These are phyloP conservation scores for Hypotaenidia okinawae DNA, from an alignment of 2,797 vertebrate species.

Conservation along the genomic window DNA sequence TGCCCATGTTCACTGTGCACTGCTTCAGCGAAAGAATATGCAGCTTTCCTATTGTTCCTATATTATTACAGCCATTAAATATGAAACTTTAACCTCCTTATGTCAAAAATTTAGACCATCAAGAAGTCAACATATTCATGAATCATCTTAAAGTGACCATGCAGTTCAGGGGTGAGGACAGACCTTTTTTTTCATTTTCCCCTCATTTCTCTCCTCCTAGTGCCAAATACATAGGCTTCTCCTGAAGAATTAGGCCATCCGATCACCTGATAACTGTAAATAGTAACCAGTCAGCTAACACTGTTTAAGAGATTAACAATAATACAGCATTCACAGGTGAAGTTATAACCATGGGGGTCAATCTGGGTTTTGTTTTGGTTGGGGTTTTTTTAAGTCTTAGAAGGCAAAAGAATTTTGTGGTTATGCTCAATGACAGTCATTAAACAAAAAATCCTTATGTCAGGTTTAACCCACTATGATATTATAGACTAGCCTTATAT, in stretches of 20 bases:
- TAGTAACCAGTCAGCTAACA: neutral
- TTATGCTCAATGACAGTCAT: neutral
- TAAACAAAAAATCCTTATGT: neutral
- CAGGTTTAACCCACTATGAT: neutral
- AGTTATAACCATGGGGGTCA: neutral
- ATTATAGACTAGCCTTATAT: neutral
- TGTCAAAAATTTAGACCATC: neutral
- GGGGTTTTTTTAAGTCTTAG: neutral
- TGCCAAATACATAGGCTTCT: neutral
- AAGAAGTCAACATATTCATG: neutral
- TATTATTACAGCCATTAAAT: neutral
- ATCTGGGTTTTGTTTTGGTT: neutral
- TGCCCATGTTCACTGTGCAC: rapidly evolving
- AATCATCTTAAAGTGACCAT: neutral
- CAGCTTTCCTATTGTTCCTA: neutral
- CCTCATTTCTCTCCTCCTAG: neutral
- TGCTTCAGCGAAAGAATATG: neutral
- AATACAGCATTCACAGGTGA: neutral
- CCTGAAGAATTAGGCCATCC: neutral
- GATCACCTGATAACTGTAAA: neutral
- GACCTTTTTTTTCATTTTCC: neutral
- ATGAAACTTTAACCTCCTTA: neutral
- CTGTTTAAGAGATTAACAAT: neutral
- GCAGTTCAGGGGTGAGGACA: neutral
- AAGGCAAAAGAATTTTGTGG: neutral